Base-by-base conservation (phyloP, 2,888 invertebrate genomes). In the Drosophila pseudotalamancana region DNA sequence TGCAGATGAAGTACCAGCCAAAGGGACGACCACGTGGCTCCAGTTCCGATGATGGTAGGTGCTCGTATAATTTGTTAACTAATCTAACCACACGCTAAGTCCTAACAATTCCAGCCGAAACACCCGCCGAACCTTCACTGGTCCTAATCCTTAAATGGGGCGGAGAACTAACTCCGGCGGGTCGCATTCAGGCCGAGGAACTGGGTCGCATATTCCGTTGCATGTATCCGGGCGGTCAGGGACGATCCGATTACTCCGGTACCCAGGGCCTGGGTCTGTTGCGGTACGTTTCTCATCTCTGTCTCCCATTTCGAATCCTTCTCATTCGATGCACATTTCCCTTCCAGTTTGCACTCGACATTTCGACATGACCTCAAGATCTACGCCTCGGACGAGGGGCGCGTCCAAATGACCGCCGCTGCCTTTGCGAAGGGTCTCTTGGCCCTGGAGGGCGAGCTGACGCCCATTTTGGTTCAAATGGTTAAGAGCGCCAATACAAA, bases 371-470 rank as follows among this genome's bases (percentile, higher is more conserved):
- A 99, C 91, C 93, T 99, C 63, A 99, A 99, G 93, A 99, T 99
- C 82, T 99, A 99, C 92, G 99, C 99, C 0, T 99, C 99, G 0
- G 99, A 99, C 91, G 99, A 99, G 91, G 99, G 99, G 2, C 93
- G 99, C 56, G 99, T 99, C 2, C 99, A 99, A 92, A 99, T 99
- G 99, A 99, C 99, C 0, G 99, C 99, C 0, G 99, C 99, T 0
- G 99, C 99, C 1, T 99, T 99, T 92, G 98, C 99, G 2, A 99
- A 99, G 92, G 99, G 99, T 0, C 92, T 99, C 25, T 92, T 99
- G 6, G 99, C 99, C 0, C 91, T 99, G 48, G 99, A 99, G 91
- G 99, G 99, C 0, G 99, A 99, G 92, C 93, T 99, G 32, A 99
- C 99, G 0, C 99, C 99, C 0, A 99, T 99, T 90, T 92, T 99